A percentile compares a stretch with the other conserved stretches of the same genome.
Evolutionary conservation across 2,888 invertebrate genomes (phyloP).

Genomic region (Acleris laterana): DNA sequence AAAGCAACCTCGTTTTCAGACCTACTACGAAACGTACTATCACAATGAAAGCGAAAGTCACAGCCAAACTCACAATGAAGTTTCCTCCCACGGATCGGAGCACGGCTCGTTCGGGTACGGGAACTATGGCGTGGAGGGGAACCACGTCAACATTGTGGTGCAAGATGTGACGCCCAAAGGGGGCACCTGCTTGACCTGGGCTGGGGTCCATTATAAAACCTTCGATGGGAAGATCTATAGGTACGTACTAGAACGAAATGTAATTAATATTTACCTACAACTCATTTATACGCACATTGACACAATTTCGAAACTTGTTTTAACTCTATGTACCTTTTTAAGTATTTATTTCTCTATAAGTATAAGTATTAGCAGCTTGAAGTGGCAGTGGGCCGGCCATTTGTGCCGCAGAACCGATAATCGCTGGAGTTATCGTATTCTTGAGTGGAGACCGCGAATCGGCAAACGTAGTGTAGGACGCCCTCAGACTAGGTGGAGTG

Average conservation of each 20-base stretch:
- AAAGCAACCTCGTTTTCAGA: constrained; percentile 4
- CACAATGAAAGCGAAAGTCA: constrained; percentile 25
- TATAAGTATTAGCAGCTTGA: too few relatives aligned
- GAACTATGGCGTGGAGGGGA: constrained; percentile 37
- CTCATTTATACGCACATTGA: too few relatives aligned
- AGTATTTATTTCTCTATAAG: too few relatives aligned
- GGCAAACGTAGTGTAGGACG: too few relatives aligned
- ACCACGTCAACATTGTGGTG: constrained; percentile 55
- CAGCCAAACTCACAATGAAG: constrained; percentile 22
- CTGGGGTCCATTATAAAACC: constrained; percentile 91
- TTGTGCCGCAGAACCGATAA: too few relatives aligned
- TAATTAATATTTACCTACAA: too few relatives aligned
- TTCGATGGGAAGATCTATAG: constrained; percentile 92
- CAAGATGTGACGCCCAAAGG: constrained; percentile 83
- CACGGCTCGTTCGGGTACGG: constrained; percentile 39
- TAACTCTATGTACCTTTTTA: too few relatives aligned
- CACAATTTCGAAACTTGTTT: too few relatives aligned
- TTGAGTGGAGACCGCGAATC: too few relatives aligned
- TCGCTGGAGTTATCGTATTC: too few relatives aligned
- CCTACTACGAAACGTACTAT: constrained; percentile 27
- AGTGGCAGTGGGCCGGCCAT: too few relatives aligned
- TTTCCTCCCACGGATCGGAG: constrained; percentile 38
- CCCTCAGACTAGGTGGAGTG: too few relatives aligned
- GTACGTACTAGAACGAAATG: constrained; percentile 57
- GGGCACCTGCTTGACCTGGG: constrained; percentile 92